Base-by-base conservation (phyloP, 2,797 vertebrate genomes). In the Lycodopsis pacificus region DNA sequence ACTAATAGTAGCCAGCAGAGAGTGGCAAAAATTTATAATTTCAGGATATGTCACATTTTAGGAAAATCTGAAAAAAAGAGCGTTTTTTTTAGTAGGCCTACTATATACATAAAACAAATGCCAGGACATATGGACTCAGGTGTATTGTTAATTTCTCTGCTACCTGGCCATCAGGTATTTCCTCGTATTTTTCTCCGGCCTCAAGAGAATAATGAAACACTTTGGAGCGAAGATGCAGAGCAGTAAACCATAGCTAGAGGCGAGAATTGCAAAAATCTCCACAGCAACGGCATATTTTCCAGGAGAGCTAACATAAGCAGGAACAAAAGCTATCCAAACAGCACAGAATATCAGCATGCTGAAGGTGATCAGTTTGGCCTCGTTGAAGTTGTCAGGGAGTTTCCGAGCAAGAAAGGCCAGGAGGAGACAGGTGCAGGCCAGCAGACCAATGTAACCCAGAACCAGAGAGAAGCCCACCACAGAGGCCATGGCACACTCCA, bases 341-440 rank as follows among this genome's bases (percentile, higher is more conserved):
- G 88, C 92, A 64, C 86, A 93, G 83, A 93, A 93, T 14, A 93
- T 90, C 56, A 94, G 34, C 93, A 94, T 94, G 76, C 92, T 92
- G 73, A 93, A 94, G 44, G 92, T 93, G 82, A 94, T 94, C 73
- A 93, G 84, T 54, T 93, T 84, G 71, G 85, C 85, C 67, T 93
- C 93, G 25, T 93, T 91, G 70, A 93, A 93, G 58, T 90, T 90
- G 71, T 93, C 90, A 0, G 92, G 93, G 14, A 94, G 90, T 53
- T 93, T 93, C 40, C 91, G 85, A 30, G 92, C 90, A 44, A 91
- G 73, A 71, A 92, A 93, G 14, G 93, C 92, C 70, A 94, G 48
- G 17, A 93, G 58, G 70, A 93, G 86, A 30, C 92, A 73, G 65
- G 86, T 68, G 30, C 77, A 75, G 11, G 92, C 91, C 56, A 93